phyloP scores from a whole-genome alignment of 2,888 invertebrate genomes.

The Drosophila kokeensis region DNA sequence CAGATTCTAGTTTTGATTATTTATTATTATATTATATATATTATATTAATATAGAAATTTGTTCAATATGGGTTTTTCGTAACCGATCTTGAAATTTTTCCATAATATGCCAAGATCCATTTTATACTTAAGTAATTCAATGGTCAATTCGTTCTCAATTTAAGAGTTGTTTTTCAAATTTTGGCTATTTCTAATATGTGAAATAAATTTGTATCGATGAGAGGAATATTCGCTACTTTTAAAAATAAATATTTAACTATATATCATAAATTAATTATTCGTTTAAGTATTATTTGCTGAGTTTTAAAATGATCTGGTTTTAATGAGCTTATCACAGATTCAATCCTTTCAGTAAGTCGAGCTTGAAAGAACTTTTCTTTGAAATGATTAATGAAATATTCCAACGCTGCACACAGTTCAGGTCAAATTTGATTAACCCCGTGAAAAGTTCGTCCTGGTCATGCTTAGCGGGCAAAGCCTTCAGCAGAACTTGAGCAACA shows the following conservation, averaged over 20 bases:
- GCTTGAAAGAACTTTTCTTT: not conserved
- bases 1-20: too few species aligned
- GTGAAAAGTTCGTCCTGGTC: slow-evolving; percentile 2
- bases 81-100: not conserved
- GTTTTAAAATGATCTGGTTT: not conserved
- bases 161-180: not conserved
- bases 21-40: too few species aligned
- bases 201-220: not conserved
- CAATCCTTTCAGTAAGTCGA: not conserved
- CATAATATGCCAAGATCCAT: not conserved
- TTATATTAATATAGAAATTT: too few species aligned
- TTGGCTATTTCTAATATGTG: rapidly evolving
- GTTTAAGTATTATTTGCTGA: not conserved
- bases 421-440: slow-evolving; percentile 9
- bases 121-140: not conserved
- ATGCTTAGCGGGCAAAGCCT: slow-evolving; percentile 10
- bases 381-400: not conserved
- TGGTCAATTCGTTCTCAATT: not conserved
- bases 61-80: not conserved
- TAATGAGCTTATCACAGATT: not conserved
- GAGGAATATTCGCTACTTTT: not conserved
- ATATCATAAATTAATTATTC: not conserved
- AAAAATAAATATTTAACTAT: not conserved
- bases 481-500: slow-evolving; percentile 18
- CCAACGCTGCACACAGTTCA: not conserved